A percentile compares a stretch with the other conserved stretches of the same genome.
Evolutionary conservation across 1,140 invertebrate genomes (phyloP).

Genomic region (Neocloeon triangulifer): DNA sequence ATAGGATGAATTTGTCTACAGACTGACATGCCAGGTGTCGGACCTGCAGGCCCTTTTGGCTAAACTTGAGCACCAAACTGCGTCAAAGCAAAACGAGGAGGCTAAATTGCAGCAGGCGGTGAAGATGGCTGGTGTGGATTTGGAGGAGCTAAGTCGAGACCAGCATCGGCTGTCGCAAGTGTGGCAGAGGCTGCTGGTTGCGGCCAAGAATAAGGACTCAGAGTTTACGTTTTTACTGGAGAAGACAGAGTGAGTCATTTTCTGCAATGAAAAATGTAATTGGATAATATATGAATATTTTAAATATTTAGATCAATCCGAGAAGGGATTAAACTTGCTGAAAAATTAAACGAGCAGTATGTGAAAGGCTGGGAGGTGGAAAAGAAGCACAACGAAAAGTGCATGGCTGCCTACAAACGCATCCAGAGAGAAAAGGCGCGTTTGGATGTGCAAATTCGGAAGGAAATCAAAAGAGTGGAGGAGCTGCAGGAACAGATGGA

Average conservation of each 20-base stretch:
- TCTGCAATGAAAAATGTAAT: too few relatives aligned
- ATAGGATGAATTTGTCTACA: not conserved
- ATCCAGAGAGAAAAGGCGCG: conserved; percentile 25
- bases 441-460: conserved; percentile 10
- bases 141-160: too few relatives aligned
- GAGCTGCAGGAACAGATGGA: conserved; percentile 24
- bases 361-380: conserved; percentile 30
- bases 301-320: conserved; percentile 20
- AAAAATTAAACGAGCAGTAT: conserved; percentile 22
- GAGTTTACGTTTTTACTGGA: conserved; percentile 28
- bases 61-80: not conserved
- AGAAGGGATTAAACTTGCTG: conserved; percentile 26
- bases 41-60: not conserved
- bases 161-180: conserved; percentile 4
- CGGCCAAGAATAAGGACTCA: conserved; percentile 22
- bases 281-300: conserved; percentile 7
- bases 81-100: too few relatives aligned
- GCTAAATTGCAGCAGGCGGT: too few relatives aligned
- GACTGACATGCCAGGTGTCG: not conserved
- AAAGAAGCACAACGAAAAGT: conserved; percentile 35
- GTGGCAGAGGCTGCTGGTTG: conserved; percentile 8
- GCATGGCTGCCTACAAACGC: conserved; percentile 31
- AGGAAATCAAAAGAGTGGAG: conserved; percentile 13
- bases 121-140: too few relatives aligned
- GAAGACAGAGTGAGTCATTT: conserved; percentile 32